Base-by-base conservation (phyloP, 2,113 vertebrate genomes). In the Polypterus bichir region DNA sequence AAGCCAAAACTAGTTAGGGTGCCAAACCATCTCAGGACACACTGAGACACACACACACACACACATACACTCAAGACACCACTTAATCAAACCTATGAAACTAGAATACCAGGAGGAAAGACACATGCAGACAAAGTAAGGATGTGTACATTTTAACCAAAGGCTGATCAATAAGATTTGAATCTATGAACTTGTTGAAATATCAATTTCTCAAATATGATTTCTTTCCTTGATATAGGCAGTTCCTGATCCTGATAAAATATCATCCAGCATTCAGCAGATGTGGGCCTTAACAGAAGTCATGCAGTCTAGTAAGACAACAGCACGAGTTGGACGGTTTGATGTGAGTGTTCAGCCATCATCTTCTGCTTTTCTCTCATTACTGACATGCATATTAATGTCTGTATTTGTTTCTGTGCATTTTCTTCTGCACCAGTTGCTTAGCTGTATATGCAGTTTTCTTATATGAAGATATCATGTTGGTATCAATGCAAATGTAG, bases 251-350 rank as follows among this genome's bases (percentile, higher is more conserved):
- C 90, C 92, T 0, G 82, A 86, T 71, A 85, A 80, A 0, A 91
- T 97, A 1, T 96, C 95, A 0, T 90, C 91, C 0, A 91, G 91
- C 62, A 85, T 95, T n/a, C 93, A 97, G 81, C 95, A 93, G 71
- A 97, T 98, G 94, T 97, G 93, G 93, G 90, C 90, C 44, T 81
- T 98, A 74, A 97, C 93, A 0, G 93, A 98, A 71, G 87, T 98
- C 76, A 92, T 97, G 85, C 90, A 86, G 66, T 88, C 85, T 72
- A 91, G 79, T 74, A 91, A 91, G 69, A 89, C 87, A 2, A 80
- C 86, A 0, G 77, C 90, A 4, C 89, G 88, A 59, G 90, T 98
- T 0, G 93, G 94, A 57, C 92, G 95, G 6, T 97, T 97, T 3
- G 92, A 97, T 0, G 95, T 97, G 77, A 95, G 92, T 91, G 8